Base-by-base conservation (phyloP, 2,888 invertebrate genomes). In the Drosophila mulleri region DNA sequence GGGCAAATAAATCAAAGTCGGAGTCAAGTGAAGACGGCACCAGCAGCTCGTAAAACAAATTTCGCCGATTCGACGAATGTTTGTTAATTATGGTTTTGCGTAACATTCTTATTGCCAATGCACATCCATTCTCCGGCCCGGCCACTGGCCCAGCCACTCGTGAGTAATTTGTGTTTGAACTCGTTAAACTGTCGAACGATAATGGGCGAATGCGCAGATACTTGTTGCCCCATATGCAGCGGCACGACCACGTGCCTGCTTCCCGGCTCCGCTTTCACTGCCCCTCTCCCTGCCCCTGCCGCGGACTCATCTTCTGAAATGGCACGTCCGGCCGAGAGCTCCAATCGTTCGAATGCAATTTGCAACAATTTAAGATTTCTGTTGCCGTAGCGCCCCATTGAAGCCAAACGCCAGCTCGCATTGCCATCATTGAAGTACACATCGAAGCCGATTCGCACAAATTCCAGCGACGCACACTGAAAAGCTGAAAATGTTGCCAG, bases 11-110 rank as follows among this genome's bases (percentile, higher is more conserved):
- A 89, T 89, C 85, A 85, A 79, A 65, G 67, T 41, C 48, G 59
- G 70, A 64, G 68, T 62, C 57, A 54, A 59, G 62, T 57, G 70
- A 23, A 47, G 62, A 37, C 37, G 60, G 48, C 37, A 58, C 73
- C 45, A 62, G 75, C 65, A 63, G 81, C 59, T 86, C 87, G 82
- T 89, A 78, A 89, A 89, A 76, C 67, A 60, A 72, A 82, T 78
- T 81, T 82, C 72, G 56, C 62, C 72, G 72, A 78, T 68, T 78
- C 71, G 68, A 53, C 73, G 81, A 90, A 87, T 88, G 90, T 82
- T 82, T 78, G 83, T 82, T 89, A 89, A 89, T 85, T 88, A 80
- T 86, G 78, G 81, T 81, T 85, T 88, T 85, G 83, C 80, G 85
- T 86, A 88, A 83, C 76, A 83, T 75, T 82, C 72, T 50, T 52